Conservation (phyloP, 2,113 vertebrate genomes). For the Actinemys pallida region DNA sequence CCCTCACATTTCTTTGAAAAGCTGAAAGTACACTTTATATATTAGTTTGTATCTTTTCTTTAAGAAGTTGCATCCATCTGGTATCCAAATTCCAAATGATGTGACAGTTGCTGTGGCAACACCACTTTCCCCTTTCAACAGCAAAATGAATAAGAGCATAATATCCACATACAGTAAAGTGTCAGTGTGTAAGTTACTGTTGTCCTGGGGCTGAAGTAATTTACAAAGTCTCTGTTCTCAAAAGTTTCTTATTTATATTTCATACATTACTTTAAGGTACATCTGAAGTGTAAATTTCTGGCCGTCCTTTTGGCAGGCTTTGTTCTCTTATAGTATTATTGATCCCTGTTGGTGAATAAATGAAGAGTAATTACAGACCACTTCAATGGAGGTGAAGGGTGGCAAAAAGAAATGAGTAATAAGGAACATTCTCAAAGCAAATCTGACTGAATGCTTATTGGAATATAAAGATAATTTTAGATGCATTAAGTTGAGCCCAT, state of each 20-base stretch:
- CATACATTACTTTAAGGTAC: background rate
- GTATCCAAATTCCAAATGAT: background rate
- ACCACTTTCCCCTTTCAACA: background rate
- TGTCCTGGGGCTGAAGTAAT: conserved; percentile 11
- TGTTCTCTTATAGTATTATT: background rate
- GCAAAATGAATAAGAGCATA: conserved; percentile 6
- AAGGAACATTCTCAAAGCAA: background rate
- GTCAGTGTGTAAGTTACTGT: conserved; percentile 1
- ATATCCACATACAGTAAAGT: background rate
- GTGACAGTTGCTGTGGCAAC: background rate
- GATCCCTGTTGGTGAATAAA: background rate
- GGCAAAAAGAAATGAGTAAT: background rate
- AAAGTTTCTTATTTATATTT: conserved; percentile 9
- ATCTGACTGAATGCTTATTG: background rate
- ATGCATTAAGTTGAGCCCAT: background rate
- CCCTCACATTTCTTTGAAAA: background rate
- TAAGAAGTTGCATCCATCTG: background rate
- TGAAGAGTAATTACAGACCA: conserved; percentile 6
- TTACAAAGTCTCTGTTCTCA: conserved; percentile 13
- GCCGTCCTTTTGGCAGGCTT: background rate
- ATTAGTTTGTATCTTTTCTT: background rate
- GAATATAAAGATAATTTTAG: background rate
- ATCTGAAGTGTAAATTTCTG: background rate
- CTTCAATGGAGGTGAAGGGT: background rate
- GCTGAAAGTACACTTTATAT: background rate